These are phyloP conservation scores for Coluber constrictor DNA, from an alignment of 2,797 vertebrate species.

Conservation along the genomic window DNA sequence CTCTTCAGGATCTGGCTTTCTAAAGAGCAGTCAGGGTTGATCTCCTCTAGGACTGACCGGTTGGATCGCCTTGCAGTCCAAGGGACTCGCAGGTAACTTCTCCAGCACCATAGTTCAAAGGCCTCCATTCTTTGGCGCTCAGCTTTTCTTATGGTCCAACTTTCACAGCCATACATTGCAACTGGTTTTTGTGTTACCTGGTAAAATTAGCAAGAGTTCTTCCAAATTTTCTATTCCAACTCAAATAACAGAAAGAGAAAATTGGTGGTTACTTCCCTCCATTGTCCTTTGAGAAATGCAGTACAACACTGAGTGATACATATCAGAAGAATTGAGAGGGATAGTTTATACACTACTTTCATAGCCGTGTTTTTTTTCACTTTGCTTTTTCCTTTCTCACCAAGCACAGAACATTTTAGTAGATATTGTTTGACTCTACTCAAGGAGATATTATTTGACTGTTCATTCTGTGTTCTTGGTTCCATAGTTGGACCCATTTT, in stretches of 20 bases:
- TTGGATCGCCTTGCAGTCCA: too few relatives aligned
- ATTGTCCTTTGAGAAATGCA: background rate
- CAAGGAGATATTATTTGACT: background rate
- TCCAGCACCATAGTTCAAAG: too few relatives aligned
- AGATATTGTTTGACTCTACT: background rate
- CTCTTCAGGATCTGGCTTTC: too few relatives aligned
- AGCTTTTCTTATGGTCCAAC: too few relatives aligned
- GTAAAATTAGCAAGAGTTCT: background rate
- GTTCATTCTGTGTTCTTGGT: background rate
- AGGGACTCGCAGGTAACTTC: too few relatives aligned
- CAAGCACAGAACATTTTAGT: background rate
- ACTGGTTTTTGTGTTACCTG: background rate
- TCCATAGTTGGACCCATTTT: background rate
- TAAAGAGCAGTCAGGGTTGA: too few relatives aligned
- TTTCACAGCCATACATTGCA: too few relatives aligned
- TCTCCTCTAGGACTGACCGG: too few relatives aligned
- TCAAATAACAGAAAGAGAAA: background rate
- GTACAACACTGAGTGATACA: background rate
- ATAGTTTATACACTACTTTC: background rate
- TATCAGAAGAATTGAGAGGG: background rate
- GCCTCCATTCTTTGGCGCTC: too few relatives aligned
- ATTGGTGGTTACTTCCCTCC: background rate
- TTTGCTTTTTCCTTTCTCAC: background rate
- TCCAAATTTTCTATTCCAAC: background rate
- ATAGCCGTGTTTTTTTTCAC: background rate